A percentile compares a stretch with the other conserved stretches of the same genome.
Evolutionary conservation across 2,113 vertebrate species (phyloP).

Genomic region (Engystomops pustulosus): DNA sequence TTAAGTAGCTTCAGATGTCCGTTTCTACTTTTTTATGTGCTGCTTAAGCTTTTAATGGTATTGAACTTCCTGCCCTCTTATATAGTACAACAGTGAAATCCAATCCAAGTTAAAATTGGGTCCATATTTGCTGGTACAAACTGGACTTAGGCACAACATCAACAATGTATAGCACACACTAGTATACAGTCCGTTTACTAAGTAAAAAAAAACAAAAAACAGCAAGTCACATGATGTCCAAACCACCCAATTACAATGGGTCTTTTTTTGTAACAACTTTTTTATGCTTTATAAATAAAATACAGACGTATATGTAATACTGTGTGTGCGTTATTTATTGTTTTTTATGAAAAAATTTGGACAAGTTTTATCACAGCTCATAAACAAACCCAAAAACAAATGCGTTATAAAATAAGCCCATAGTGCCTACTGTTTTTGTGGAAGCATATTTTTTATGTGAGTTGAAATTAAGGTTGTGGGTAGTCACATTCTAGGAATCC

Average conservation of each 20-base stretch:
- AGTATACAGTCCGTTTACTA: neutral
- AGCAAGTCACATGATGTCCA: neutral
- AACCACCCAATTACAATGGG: neutral
- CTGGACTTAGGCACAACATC: conserved; percentile 23
- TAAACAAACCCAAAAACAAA: too few relatives aligned
- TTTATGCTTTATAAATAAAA: conserved; percentile 58
- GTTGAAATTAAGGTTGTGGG: too few relatives aligned
- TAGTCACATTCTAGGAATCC: too few relatives aligned
- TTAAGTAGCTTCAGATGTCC: neutral
- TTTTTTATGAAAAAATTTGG: too few relatives aligned
- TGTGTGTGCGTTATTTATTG: neutral
- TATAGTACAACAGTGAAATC: neutral
- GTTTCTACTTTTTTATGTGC: neutral
- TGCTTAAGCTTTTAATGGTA: conserved; percentile 5
- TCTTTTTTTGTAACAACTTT: conserved; percentile 43
- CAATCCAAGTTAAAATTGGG: conserved; percentile 12
- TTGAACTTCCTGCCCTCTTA: neutral
- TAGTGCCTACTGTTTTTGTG: too few relatives aligned
- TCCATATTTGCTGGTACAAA: conserved; percentile 28
- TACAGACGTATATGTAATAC: neutral
- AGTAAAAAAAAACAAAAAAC: neutral
- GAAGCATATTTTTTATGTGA: too few relatives aligned
- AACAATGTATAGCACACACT: neutral
- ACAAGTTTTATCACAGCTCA: too few relatives aligned
- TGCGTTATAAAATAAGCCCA: too few relatives aligned